phyloP scores from a whole-genome alignment of 2,888 invertebrate genomes.

The Epirrhoe tristata region DNA sequence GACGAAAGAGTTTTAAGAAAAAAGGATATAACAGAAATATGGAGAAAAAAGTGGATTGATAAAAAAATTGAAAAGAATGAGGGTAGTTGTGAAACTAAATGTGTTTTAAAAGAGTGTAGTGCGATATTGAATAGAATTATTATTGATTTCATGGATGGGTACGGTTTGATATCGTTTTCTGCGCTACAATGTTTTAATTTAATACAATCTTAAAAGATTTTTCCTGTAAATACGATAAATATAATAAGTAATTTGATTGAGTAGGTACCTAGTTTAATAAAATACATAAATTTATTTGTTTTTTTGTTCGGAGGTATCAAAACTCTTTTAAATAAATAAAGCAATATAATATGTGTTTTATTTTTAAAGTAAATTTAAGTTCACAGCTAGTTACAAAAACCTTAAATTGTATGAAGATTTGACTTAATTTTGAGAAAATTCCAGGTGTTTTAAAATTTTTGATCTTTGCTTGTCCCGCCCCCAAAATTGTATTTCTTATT shows the following conservation, averaged over 20 bases:
- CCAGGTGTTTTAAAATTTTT: too few species aligned
- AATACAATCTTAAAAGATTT: slow-evolving; percentile 57
- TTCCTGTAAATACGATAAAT: too few species aligned
- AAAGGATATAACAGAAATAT: slow-evolving; percentile 67
- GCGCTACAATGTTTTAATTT: slow-evolving; percentile 76
- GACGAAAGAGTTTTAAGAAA: slow-evolving; percentile 55
- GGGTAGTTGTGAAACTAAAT: slow-evolving; percentile 53
- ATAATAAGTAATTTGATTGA: too few species aligned
- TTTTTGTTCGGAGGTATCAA: not conserved
- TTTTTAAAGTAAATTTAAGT: too few species aligned
- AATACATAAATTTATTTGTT: too few species aligned
- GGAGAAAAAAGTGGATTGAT: slow-evolving; percentile 72
- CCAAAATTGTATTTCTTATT: too few species aligned
- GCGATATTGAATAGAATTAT: slow-evolving; percentile 69
- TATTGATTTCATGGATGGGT: slow-evolving; percentile 65
- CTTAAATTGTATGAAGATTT: too few species aligned
- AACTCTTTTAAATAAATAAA: not conserved
- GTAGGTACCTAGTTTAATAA: too few species aligned
- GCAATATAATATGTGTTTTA: too few species aligned
- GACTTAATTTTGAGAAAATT: too few species aligned
- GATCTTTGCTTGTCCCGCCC: too few species aligned
- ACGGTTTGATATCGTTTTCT: slow-evolving; percentile 67
- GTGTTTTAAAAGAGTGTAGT: slow-evolving; percentile 57
- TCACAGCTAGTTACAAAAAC: too few species aligned
- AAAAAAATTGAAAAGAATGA: slow-evolving; percentile 29